Conservation (phyloP, 2,888 invertebrate genomes). For the Thereva unica region DNA sequence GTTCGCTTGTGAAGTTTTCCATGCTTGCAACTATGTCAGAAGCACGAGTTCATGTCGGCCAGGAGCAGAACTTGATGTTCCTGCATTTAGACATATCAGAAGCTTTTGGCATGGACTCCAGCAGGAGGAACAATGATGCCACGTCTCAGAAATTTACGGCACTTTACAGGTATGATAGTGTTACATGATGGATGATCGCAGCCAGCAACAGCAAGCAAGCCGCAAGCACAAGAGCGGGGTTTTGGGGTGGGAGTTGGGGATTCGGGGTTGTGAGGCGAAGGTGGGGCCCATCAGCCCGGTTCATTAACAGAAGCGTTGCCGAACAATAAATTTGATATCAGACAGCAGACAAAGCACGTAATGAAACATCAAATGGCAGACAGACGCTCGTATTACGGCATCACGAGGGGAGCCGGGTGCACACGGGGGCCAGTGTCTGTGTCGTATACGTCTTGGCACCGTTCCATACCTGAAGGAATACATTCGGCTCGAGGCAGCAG, state of each 20-base stretch:
- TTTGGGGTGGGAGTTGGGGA: too few species aligned
- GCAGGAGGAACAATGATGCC: constrained; percentile 28
- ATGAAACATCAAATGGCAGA: constrained; percentile 37
- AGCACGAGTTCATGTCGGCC: constrained; percentile 17
- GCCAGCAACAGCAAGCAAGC: constrained; percentile 12
- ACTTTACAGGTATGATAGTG: constrained; percentile 21
- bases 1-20: constrained; percentile 21
- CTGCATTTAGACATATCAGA: constrained; percentile 24
- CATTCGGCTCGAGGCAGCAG: constrained; percentile 5
- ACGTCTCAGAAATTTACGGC: constrained; percentile 35
- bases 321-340: constrained; percentile 40
- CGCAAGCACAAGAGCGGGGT: not conserved
- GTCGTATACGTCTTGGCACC: constrained; percentile 32
- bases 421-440: not conserved
- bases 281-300: constrained; percentile 19
- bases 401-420: not conserved
- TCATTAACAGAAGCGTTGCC: constrained; percentile 29
- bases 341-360: constrained; percentile 38
- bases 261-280: not conserved
- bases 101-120: constrained; percentile 28
- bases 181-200: constrained; percentile 28
- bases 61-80: constrained; percentile 24
- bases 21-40: constrained; percentile 22
- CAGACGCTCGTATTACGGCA: constrained; percentile 14
- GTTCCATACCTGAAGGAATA: constrained; percentile 34